phyloP scores from a whole-genome alignment of 2,797 vertebrate species.

The Urosaurus nigricauda region DNA sequence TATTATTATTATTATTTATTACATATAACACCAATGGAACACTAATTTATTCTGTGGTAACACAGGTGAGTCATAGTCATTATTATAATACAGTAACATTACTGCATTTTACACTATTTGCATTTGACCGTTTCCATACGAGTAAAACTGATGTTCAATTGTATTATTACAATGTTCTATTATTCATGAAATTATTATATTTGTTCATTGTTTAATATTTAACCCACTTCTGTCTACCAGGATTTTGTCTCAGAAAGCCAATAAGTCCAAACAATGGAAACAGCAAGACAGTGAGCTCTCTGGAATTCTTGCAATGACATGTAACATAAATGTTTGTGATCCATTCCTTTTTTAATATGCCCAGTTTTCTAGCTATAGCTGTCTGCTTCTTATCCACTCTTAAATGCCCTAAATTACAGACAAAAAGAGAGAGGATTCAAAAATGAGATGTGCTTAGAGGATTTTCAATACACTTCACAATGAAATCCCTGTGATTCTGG shows the following conservation, averaged over 20 bases:
- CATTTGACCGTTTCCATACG: too few relatives aligned
- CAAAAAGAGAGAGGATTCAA: constrained; percentile 26
- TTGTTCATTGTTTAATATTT: too few relatives aligned
- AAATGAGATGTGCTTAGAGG: constrained; percentile 67
- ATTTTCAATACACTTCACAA: constrained; percentile 62
- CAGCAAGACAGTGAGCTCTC: not conserved
- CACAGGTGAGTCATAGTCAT: too few relatives aligned
- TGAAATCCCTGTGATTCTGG: constrained; percentile 55
- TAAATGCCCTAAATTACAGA: constrained; percentile 54
- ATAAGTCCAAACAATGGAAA: constrained; percentile 6
- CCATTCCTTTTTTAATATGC: constrained; percentile 36
- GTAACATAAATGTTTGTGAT: not conserved
- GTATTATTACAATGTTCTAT: too few relatives aligned
- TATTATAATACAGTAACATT: too few relatives aligned
- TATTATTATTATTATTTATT: too few relatives aligned
- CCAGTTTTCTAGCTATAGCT: constrained; percentile 20
- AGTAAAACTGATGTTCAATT: too few relatives aligned
- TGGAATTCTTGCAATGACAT: constrained; percentile 29
- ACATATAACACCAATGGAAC: too few relatives aligned
- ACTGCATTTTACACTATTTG: too few relatives aligned
- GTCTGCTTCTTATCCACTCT: constrained; percentile 36
- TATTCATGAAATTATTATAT: too few relatives aligned
- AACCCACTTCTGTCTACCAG: constrained; percentile 26
- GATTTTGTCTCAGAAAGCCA: constrained; percentile 28
- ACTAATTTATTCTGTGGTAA: too few relatives aligned